A percentile compares a stretch with the other conserved stretches of the same genome.
phyloP scores from a whole-genome alignment of 2,888 invertebrate genomes.

The Acleris cristana region DNA sequence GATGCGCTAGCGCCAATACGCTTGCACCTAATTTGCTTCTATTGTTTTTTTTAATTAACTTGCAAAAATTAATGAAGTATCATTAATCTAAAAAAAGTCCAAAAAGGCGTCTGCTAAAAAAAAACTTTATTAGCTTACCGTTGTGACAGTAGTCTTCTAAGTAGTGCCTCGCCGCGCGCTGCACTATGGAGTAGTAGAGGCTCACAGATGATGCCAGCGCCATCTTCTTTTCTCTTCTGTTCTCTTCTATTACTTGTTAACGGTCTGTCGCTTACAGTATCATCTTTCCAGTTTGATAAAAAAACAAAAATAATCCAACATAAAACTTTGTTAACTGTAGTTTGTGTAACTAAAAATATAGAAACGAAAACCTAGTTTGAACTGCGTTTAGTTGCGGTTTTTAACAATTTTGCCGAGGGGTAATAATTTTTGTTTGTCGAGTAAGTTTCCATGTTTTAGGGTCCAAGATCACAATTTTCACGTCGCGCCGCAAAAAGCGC shows the following conservation, averaged over 20 bases:
- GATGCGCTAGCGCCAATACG: too few relatives aligned
- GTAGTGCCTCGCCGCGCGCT: slow-evolving; percentile 87
- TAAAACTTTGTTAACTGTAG: slow-evolving; percentile 64
- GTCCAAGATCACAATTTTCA: slow-evolving; percentile 79
- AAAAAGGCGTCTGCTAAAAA: background rate
- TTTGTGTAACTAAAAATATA: slow-evolving; percentile 57
- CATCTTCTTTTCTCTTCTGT: slow-evolving; percentile 71
- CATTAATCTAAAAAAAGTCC: too few relatives aligned
- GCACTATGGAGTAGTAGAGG: slow-evolving; percentile 87
- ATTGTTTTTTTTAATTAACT: too few relatives aligned
- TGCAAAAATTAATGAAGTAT: too few relatives aligned
- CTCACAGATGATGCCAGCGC: slow-evolving; percentile 87
- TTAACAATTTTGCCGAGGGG: slow-evolving; percentile 58
- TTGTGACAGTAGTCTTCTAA: slow-evolving; percentile 87
- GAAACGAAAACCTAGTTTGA: slow-evolving; percentile 74
- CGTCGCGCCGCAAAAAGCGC: slow-evolving; percentile 73
- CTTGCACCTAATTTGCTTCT: too few relatives aligned
- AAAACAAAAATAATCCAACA: slow-evolving; percentile 66
- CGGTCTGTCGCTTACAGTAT: slow-evolving; percentile 57
- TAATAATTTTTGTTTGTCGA: slow-evolving; percentile 63
- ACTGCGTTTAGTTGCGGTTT: slow-evolving; percentile 77
- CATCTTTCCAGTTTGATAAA: slow-evolving; percentile 66
- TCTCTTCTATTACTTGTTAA: slow-evolving; percentile 44
- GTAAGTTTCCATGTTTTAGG: slow-evolving; percentile 66
- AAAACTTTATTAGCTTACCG: slow-evolving; percentile 69